Conservation (phyloP, 2,888 invertebrate species). For the Lepidochitona cinerea region DNA sequence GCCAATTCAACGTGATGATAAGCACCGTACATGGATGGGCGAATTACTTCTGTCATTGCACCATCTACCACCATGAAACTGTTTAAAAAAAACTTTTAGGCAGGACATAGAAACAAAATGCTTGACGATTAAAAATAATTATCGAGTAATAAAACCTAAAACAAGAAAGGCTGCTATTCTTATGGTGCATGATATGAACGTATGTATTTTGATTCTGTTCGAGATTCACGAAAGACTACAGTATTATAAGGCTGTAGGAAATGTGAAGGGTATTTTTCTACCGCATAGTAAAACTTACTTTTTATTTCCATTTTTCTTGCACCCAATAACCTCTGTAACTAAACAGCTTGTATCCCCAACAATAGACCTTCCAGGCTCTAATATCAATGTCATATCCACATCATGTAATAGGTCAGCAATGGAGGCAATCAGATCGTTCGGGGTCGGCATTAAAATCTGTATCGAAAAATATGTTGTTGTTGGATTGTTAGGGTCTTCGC, state of each 20-base stretch:
- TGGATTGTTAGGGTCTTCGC: too few species aligned
- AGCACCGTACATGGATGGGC: slow-evolving; percentile 70
- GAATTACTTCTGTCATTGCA: slow-evolving; percentile 70
- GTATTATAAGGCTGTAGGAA: too few species aligned
- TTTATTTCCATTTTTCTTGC: slow-evolving; percentile 55
- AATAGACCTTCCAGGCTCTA: slow-evolving; percentile 71
- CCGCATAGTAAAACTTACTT: slow-evolving; percentile 38
- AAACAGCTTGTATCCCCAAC: slow-evolving; percentile 65
- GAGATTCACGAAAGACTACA: too few species aligned
- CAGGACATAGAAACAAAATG: too few species aligned
- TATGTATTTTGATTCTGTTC: too few species aligned
- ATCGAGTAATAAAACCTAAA: too few species aligned
- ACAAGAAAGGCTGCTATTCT: background rate
- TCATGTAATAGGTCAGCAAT: slow-evolving; percentile 41
- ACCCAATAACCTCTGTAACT: slow-evolving; percentile 63
- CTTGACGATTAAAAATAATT: too few species aligned
- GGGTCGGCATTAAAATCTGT: slow-evolving; percentile 36
- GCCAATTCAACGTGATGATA: slow-evolving; percentile 69
- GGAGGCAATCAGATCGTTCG: slow-evolving; percentile 43
- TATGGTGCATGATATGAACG: background rate
- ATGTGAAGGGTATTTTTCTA: too few species aligned
- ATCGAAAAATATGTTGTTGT: too few species aligned
- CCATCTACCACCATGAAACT: slow-evolving; percentile 68
- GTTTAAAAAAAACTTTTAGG: too few species aligned
- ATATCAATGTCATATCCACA: slow-evolving; percentile 57